Evolutionary conservation across 2,113 vertebrate species (phyloP), one percentile per base, ranked within the genome.

Genomic region (Heptranchias perlo): DNA sequence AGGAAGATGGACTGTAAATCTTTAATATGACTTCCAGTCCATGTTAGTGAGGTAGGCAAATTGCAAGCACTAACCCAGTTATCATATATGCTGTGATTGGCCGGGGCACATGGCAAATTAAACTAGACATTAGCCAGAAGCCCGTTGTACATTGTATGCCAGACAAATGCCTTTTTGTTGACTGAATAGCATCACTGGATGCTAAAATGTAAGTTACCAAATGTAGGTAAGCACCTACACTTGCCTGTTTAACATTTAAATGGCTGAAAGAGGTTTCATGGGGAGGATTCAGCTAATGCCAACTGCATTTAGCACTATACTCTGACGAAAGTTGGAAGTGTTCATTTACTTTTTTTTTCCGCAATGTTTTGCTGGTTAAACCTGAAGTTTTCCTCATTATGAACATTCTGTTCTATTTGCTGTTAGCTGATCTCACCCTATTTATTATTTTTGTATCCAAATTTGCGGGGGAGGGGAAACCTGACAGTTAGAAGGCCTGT

Each of bases 401-500:
- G 89, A 62, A 93, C 58, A 62, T 62, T 91, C 31, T 28, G 49
- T 35, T 91, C 28, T 52, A 4, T 52, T 16, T 91, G 39, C 49
- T 4, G 14, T 93, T 18, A 35, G 31, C 35, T 93, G 16, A 62
- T 35, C 54, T 62, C n/a, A 16, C 58, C 11, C 58, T 6, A 25
- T 54, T 11, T 0, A 18, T 25, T 52, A 39, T 39, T n/a, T 93
- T 93, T 35, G 39, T 44, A 52, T 35, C 25, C 28, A 87, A 47
- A 62, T 64, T 62, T 23, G 7, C n/a, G n/a, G 35, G 28, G 0
- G 11, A 31, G 89, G 13, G 35, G 18, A 39, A 23, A 93, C 35
- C 89, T 93, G 58, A 62, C 89, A 62, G n/a, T 91, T 13, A 14
- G 89, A 78, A 64, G 58, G 89, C n/a, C 89, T 92, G n/a, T 92